These are phyloP conservation scores for Apamea monoglypha DNA, from an alignment of 2,888 invertebrate species.

Conservation along the genomic window DNA sequence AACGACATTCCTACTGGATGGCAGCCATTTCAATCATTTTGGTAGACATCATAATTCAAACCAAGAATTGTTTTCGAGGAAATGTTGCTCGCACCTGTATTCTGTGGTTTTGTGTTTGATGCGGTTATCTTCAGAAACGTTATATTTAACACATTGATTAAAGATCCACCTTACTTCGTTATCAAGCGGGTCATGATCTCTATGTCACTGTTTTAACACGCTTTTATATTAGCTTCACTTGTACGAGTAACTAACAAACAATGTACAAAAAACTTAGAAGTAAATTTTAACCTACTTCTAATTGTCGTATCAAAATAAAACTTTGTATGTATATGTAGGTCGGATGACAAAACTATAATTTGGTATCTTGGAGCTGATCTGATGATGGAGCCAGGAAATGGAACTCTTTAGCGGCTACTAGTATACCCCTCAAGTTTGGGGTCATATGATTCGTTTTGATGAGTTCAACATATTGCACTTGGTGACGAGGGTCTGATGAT, in stretches of 20 bases:
- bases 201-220: not conserved
- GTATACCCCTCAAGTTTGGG: not conserved
- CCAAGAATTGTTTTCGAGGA: conserved; percentile 12
- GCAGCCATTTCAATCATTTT: not conserved
- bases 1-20: not conserved
- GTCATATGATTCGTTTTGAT: not conserved
- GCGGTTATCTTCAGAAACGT: conserved; percentile 15
- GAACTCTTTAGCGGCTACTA: not conserved
- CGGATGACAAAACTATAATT: not conserved
- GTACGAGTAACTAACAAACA: not conserved
- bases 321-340: no score
- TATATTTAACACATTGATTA: not conserved
- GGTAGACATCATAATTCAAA: not conserved
- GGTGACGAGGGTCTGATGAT: not conserved
- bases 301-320: not conserved
- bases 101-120: conserved; percentile 26
- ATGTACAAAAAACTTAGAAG: not conserved
- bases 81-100: conserved; percentile 3
- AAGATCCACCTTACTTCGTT: not conserved
- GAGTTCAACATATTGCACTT: not conserved
- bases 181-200: not conserved
- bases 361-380: not conserved
- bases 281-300: not conserved
- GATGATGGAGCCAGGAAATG: not conserved
- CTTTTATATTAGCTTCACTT: not conserved